Conservation (phyloP, 1,140 invertebrate species). For the Linepithema humile region DNA sequence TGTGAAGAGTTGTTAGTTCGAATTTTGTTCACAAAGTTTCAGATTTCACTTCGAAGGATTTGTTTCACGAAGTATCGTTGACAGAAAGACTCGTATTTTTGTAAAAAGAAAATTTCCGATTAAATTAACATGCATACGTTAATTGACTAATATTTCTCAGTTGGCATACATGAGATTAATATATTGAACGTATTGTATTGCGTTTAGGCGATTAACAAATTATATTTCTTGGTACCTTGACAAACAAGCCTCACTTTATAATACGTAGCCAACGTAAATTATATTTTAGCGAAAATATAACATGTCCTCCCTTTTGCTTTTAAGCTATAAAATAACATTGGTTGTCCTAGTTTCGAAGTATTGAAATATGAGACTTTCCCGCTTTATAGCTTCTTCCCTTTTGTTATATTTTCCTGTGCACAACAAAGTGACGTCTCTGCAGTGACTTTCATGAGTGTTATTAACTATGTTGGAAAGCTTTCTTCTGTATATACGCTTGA, state of each 20-base stretch:
- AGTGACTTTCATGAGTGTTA: slow-evolving; percentile 37
- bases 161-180: slow-evolving; percentile 17
- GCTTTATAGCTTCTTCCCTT: background rate
- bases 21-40: background rate
- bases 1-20: background rate
- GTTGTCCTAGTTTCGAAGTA: background rate
- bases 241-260: background rate
- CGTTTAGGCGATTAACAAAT: background rate
- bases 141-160: background rate
- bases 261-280: background rate
- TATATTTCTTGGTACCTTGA: background rate
- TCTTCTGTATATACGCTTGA: slow-evolving; percentile 26
- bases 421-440: slow-evolving; percentile 35
- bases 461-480: slow-evolving; percentile 44
- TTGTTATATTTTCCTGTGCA: background rate
- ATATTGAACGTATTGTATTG: slow-evolving; percentile 14
- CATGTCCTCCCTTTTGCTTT: background rate
- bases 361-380: slow-evolving; percentile 31
- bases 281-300: background rate
- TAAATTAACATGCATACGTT: background rate
- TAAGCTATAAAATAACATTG: background rate
- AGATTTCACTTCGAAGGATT: slow-evolving; percentile 1
- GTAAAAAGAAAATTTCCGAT: no score
- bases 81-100: no score
- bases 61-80: slow-evolving; percentile 5